Conservation (phyloP, 2,888 invertebrate species). For the Metallyticus violacea region DNA sequence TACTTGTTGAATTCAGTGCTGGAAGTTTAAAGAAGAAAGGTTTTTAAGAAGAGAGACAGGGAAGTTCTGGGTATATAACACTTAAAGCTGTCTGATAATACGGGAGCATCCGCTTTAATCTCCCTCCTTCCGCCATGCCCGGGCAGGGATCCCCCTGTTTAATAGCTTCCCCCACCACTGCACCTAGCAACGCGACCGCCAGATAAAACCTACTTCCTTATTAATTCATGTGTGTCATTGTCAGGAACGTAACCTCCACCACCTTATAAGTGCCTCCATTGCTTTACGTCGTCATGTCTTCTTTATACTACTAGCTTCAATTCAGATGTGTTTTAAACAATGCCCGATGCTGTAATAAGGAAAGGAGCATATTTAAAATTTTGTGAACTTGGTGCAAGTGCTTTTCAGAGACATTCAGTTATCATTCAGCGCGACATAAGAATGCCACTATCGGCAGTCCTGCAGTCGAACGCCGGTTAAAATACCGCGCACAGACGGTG, state of each 20-base stretch:
- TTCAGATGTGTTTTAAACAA: too few relatives aligned
- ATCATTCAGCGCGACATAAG: too few relatives aligned
- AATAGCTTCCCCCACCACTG: constrained; percentile 11
- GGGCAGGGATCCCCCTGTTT: background rate
- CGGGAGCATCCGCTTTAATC: constrained; percentile 5
- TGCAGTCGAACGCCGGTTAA: too few relatives aligned
- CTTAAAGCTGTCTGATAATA: background rate
- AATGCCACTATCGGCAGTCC: too few relatives aligned
- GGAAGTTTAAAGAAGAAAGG: background rate
- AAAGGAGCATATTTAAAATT: too few relatives aligned
- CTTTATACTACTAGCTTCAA: too few relatives aligned
- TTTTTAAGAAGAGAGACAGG: background rate
- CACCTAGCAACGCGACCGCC: constrained; percentile 37
- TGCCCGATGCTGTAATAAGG: too few relatives aligned
- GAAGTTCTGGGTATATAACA: too few relatives aligned
- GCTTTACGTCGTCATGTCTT: background rate
- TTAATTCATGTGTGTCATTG: constrained; percentile 30
- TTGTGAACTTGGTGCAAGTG: too few relatives aligned
- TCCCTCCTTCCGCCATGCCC: background rate
- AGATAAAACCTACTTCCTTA: constrained; percentile 37
- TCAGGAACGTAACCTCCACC: background rate
- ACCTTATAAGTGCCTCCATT: background rate
- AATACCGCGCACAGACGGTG: too few relatives aligned
- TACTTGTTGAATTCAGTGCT: too few relatives aligned
- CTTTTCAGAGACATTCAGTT: too few relatives aligned